Percentiles rank a stretch among this genome's conserved stretches.
phyloP scores from a whole-genome alignment of 2,113 vertebrate species.

The Cynocephalus volans region DNA sequence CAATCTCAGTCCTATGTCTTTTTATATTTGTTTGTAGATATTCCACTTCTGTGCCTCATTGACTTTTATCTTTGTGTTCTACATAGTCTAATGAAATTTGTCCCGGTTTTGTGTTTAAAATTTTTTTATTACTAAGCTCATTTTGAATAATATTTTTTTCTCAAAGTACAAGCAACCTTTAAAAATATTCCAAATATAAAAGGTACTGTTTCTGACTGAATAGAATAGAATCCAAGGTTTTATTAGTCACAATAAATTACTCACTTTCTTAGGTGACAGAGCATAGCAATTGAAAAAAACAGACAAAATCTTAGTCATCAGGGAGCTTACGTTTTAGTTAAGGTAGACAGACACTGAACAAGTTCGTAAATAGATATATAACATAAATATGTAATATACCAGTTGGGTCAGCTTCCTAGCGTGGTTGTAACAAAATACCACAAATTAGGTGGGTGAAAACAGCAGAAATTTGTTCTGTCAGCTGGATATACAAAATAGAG shows the following conservation, averaged over 20 bases:
- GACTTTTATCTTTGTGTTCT: slow-evolving; percentile 17
- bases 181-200: neutral
- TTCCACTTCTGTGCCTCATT: neutral
- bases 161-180: neutral
- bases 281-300: neutral
- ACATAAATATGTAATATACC: neutral
- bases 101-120: neutral
- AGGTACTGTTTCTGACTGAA: neutral
- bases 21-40: neutral
- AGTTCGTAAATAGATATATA: neutral
- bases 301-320: neutral
- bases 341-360: neutral
- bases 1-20: neutral
- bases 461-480: neutral
- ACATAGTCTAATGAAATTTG: neutral
- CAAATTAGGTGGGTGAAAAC: neutral
- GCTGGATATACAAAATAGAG: neutral
- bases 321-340: neutral
- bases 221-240: neutral
- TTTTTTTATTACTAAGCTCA: neutral
- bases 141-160: slow-evolving; percentile 20
- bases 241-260: neutral
- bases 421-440: neutral
- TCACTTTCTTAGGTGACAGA: slow-evolving; percentile 17
- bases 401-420: neutral